These are phyloP conservation scores for Dryococelus australis DNA, from an alignment of 2,888 invertebrate genomes.

Conservation along the genomic window DNA sequence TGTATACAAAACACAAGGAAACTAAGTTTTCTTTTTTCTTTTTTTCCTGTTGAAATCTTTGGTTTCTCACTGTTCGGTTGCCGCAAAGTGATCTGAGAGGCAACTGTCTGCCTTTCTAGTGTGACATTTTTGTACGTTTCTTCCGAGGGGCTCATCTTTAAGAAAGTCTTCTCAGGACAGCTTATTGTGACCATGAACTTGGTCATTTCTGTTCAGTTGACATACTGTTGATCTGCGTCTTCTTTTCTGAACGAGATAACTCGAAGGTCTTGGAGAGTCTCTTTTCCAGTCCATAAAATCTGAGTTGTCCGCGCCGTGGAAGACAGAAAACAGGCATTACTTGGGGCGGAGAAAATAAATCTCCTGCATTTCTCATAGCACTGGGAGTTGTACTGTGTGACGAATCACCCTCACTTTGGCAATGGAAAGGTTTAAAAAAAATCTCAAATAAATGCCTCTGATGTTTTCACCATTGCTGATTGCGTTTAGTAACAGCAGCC, in stretches of 20 bases:
- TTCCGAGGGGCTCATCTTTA: neutral
- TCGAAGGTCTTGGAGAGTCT: neutral
- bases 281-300: conserved; percentile 18
- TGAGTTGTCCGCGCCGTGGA: neutral
- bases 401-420: neutral
- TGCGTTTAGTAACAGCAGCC: too few species aligned
- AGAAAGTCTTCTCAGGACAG: neutral
- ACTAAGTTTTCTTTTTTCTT: too few species aligned
- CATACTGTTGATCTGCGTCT: neutral
- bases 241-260: conserved; percentile 22
- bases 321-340: neutral
- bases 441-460: neutral
- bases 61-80: too few species aligned
- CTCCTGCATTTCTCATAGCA: neutral
- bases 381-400: neutral
- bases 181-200: neutral
- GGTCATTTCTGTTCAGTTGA: neutral
- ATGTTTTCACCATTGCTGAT: too few species aligned
- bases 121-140: neutral
- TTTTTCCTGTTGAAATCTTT: too few species aligned
- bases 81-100: too few species aligned
- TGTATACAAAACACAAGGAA: too few species aligned
- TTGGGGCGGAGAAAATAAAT: neutral
- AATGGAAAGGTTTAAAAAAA: neutral
- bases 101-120: too few species aligned